Base-by-base conservation (phyloP, 2,797 vertebrate genomes). In the Acipenser oxyrinchus region DNA sequence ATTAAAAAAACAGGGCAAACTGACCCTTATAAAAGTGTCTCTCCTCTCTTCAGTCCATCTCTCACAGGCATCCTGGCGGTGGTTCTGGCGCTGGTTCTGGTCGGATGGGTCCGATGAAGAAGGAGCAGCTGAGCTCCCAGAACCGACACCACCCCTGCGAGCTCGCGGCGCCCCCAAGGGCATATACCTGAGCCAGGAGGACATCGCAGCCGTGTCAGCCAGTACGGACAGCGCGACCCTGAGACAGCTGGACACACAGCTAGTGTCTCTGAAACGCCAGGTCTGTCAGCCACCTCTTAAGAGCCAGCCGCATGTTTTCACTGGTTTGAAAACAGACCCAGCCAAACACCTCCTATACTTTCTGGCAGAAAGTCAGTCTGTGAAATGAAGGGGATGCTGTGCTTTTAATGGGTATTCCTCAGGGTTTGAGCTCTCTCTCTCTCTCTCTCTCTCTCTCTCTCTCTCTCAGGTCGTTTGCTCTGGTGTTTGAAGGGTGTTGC, bases 101-200 rank as follows among this genome's bases (percentile, higher is more conserved):
- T 60, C 86, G 90, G 64, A 77, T 83, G 0, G 90, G 90, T 6
- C 90, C 87, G 0, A 82, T 90, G 63, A 93, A 91, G 78, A 93
- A 93, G 79, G 94, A 95, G 68, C 87, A 72, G 0, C 83, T 92
- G 49, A 87, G 89, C 0, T 89, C 90, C 5, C 94, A 95, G 79
- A 95, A 95, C 70, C 88, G 94, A 11, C 94, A 96, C 78, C 93
- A 95, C 75, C 91, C 0, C 85, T 94, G 2, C 74, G 92, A 2
- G 90, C 93, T 1, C 91, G 92, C 90, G 93, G 55, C 86, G 94
- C 60, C 95, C 95, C 94, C 10, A 94, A 95, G 68, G 94, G 93
- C 81, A 97, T 97, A 94, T 79, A 94, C 80, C 86, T 97, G 74
- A 90, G 89, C 62, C 93, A 92, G 13, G 81, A 84, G 6, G 95